A percentile compares a stretch with the other conserved stretches of the same genome.
Evolutionary conservation across 1,140 invertebrate species (phyloP).

Genomic region (Aricia agestis): DNA sequence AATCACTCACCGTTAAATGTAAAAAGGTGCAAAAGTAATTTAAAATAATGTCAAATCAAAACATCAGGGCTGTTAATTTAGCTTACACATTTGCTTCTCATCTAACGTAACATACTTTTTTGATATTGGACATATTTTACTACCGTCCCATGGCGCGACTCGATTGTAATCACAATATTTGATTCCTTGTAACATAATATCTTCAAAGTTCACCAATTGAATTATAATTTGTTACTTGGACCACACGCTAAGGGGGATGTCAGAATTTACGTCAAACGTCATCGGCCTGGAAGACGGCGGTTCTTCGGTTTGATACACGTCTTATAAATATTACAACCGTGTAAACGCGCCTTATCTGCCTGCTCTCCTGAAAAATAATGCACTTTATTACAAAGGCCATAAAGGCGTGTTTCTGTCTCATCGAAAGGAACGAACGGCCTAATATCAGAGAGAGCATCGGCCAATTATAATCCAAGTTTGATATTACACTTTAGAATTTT

Average conservation of each 20-base stretch:
- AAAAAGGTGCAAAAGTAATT: too few relatives aligned
- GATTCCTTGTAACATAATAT: too few relatives aligned
- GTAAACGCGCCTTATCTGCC: constrained; percentile 42
- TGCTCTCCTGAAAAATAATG: constrained; percentile 28
- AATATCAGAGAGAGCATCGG: constrained; percentile 45
- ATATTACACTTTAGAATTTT: constrained; percentile 70
- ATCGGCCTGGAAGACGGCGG: constrained; percentile 67
- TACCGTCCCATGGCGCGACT: too few relatives aligned
- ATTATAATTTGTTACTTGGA: constrained; percentile 27
- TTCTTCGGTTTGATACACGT: constrained; percentile 68
- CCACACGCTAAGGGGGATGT: constrained; percentile 61
- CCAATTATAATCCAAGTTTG: constrained; percentile 71
- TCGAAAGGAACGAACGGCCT: constrained; percentile 36
- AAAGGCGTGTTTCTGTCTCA: constrained; percentile 27
- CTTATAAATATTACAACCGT: constrained; percentile 69
- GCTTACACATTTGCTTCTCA: too few relatives aligned
- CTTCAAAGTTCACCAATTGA: not conserved
- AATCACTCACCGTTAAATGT: too few relatives aligned
- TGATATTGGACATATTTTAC: too few relatives aligned
- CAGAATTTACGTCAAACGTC: constrained; percentile 72
- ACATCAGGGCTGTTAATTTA: too few relatives aligned
- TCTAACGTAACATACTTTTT: too few relatives aligned
- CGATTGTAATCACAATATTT: too few relatives aligned
- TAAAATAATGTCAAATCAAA: too few relatives aligned
- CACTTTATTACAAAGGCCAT: constrained; percentile 25